Conservation (phyloP, 2,888 invertebrate species). For the Bellardia bayeri region DNA sequence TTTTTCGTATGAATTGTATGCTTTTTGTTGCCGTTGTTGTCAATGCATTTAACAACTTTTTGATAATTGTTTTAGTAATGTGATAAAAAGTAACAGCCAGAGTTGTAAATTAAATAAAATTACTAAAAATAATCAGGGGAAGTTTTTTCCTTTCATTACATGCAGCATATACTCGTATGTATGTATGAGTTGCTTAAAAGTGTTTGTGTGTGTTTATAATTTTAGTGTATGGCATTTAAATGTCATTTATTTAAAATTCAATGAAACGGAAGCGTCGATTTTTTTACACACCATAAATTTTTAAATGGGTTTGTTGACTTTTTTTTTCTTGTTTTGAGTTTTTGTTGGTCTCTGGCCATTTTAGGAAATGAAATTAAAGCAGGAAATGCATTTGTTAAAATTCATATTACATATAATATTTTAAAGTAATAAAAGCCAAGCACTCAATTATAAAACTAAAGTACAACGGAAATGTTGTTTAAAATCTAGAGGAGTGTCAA, state of each 20-base stretch:
- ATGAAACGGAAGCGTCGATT: conserved; percentile 75
- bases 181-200: conserved; percentile 23
- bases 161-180: background rate
- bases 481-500: background rate
- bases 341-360: background rate
- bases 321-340: conserved; percentile 58
- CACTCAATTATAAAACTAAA: background rate
- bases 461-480: background rate
- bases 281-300: conserved; percentile 77
- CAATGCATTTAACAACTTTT: conserved; percentile 57
- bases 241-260: conserved; percentile 72
- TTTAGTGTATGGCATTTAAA: conserved; percentile 66
- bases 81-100: conserved; percentile 54
- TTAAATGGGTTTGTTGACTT: conserved; percentile 81
- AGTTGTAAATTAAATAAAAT: conserved; percentile 63
- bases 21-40: conserved; percentile 6
- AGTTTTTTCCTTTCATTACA: conserved; percentile 3
- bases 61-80: conserved; percentile 70
- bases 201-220: conserved; percentile 37
- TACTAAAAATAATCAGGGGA: conserved; percentile 31
- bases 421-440: conserved; percentile 9
- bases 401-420: background rate
- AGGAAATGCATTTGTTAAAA: conserved; percentile 51
- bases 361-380: conserved; percentile 33
- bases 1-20: background rate